A percentile compares a stretch with the other conserved stretches of the same genome.
Evolutionary conservation across 2,797 vertebrate genomes (phyloP).

Genomic region (Coreius guichenoti): DNA sequence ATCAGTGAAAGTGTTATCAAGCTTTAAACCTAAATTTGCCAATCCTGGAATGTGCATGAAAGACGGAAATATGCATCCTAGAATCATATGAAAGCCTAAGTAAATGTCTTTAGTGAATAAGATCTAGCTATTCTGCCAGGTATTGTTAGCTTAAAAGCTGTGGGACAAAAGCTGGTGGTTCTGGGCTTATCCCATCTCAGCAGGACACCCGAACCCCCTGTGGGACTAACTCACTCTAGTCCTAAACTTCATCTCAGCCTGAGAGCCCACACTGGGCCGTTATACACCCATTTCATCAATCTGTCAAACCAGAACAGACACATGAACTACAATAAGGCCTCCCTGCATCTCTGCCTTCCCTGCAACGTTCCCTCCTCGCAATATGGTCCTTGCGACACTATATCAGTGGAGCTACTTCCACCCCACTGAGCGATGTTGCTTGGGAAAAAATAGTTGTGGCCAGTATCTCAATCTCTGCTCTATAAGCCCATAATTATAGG

Average conservation of each 20-base stretch:
- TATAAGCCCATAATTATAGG: neutral
- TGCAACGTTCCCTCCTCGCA: slow-evolving; percentile 73
- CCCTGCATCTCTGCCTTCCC: slow-evolving; percentile 65
- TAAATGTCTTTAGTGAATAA: slow-evolving; percentile 67
- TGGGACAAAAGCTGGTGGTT: slow-evolving; percentile 89
- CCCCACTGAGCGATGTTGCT: slow-evolving; percentile 66
- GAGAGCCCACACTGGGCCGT: slow-evolving; percentile 77
- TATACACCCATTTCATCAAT: slow-evolving; percentile 96
- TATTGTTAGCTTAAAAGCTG: slow-evolving; percentile 85
- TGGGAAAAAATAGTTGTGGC: slow-evolving; percentile 22
- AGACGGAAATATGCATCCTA: slow-evolving; percentile 13
- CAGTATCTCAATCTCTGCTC: slow-evolving; percentile 32
- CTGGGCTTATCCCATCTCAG: slow-evolving; percentile 83
- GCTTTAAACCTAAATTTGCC: neutral
- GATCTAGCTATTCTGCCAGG: slow-evolving; percentile 78
- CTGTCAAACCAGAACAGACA: slow-evolving; percentile 89
- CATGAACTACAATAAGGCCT: slow-evolving; percentile 89
- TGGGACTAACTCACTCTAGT: slow-evolving; percentile 82
- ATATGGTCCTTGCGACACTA: slow-evolving; percentile 88
- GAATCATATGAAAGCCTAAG: slow-evolving; percentile 35
- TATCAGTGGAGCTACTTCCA: slow-evolving; percentile 80
- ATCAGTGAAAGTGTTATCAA: neutral
- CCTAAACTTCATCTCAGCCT: slow-evolving; percentile 78
- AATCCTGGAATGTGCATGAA: neutral
- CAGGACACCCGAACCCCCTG: slow-evolving; percentile 79